Evolutionary conservation across 2,797 vertebrate species (phyloP), one percentile per base, ranked within the genome.

Genomic region (Paramormyrops hopkinsi): DNA sequence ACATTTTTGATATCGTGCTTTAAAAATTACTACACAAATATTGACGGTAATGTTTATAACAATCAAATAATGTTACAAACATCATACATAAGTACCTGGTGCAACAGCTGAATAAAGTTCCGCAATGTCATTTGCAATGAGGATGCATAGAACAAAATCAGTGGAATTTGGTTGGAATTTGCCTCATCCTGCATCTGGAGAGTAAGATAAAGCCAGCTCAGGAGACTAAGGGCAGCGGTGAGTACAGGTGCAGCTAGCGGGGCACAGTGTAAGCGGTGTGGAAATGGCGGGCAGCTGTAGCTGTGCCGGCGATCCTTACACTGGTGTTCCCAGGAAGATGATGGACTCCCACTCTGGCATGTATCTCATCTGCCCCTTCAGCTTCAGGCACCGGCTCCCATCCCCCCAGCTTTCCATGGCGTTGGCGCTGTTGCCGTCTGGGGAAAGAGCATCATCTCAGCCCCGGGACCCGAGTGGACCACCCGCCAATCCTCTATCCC

Each of bases 331-430:
- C 88, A 96, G 92, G 91, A 96, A 96, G 92, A 97, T 96, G 92
- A 96, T 96, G 91, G 95, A 96, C 91, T 96, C 95, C 96, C 95
- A 96, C 92, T 96, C 95, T 0, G 96, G 94, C 95, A 96, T 96
- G 92, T 94, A 96, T 95, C 95, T 96, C 95, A 96, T 96, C 93
- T 96, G 96, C 88, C 95, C 95, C 92, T 96, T 96, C 48, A 96
- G 93, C 92, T 93, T 96, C 2, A 96, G 93, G 91, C 95, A 95
- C 88, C 95, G 94, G 89, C 94, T 96, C 59, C 95, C 94, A 8
- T 96, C 95, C 0, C 94, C 95, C 95, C 94, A 95, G 92, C 94
- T 96, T 92, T 96, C 95, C 94, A 94, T 94, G 8, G 95, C 94
- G 79, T 95, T 95, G 29, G 94, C 93, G 2, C 93, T 95, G 93